phyloP scores from a whole-genome alignment of 2,797 vertebrate genomes.

The Nasua narica region DNA sequence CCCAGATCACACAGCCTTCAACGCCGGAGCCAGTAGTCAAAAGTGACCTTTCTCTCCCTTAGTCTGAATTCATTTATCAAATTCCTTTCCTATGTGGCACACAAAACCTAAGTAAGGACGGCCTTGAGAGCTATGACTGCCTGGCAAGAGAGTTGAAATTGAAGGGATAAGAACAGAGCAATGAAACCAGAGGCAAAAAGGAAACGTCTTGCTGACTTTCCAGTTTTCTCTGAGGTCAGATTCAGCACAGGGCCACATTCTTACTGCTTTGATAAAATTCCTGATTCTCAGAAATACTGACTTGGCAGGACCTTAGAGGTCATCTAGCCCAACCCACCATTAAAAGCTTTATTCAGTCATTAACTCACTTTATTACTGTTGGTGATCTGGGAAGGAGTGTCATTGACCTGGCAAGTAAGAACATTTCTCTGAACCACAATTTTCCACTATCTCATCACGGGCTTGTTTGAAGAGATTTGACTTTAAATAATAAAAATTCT shows the following conservation, averaged over 20 bases:
- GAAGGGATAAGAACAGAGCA: constrained; percentile 26
- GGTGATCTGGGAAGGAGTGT: constrained; percentile 64
- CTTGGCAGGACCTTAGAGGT: constrained; percentile 66
- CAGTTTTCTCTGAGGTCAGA: constrained; percentile 52
- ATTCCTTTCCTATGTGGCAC: not conserved
- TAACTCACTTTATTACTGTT: constrained; percentile 68
- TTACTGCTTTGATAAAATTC: constrained; percentile 70
- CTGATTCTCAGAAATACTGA: constrained; percentile 72
- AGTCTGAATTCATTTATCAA: not conserved
- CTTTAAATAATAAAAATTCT: constrained; percentile 29
- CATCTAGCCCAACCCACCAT: constrained; percentile 58
- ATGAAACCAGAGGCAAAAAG: constrained; percentile 34
- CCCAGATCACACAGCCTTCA: not conserved
- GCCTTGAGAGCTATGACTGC: not conserved
- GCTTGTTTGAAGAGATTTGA: constrained; percentile 29
- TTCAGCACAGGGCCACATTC: constrained; percentile 37
- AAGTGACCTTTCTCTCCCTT: not conserved
- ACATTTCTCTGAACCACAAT: constrained; percentile 55
- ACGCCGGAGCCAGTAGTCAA: not conserved
- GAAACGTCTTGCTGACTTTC: constrained; percentile 59
- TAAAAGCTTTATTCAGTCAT: constrained; percentile 73
- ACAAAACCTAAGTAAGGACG: not conserved
- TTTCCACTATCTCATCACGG: constrained; percentile 51
- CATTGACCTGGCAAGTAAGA: constrained; percentile 49
- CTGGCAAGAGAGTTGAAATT: constrained; percentile 16